These are phyloP conservation scores for Sebastolobus altivelis DNA, from an alignment of 2,797 vertebrate species.

Conservation along the genomic window DNA sequence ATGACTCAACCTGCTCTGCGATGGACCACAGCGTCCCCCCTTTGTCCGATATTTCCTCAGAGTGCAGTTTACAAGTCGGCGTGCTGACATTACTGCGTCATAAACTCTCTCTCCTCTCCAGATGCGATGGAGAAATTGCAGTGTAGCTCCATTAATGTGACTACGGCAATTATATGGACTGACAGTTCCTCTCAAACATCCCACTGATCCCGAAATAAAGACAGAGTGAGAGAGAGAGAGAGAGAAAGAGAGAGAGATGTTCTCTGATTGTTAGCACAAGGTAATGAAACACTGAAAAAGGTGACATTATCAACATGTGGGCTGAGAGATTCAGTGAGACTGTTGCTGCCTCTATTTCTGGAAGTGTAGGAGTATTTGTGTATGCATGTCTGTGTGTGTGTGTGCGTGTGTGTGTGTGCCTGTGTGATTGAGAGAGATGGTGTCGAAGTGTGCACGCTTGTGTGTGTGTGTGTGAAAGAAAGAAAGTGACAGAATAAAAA, in stretches of 20 bases:
- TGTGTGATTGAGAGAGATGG: constrained; percentile 44
- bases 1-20: neutral
- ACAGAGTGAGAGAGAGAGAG: constrained; percentile 20
- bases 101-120: constrained; percentile 57
- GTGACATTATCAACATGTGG: constrained; percentile 84
- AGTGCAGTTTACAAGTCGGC: constrained; percentile 52
- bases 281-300: constrained; percentile 82
- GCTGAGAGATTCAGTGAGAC: constrained; percentile 70
- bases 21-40: constrained; percentile 15
- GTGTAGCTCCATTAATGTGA: constrained; percentile 48
- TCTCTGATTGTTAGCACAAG: constrained; percentile 73
- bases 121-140: constrained; percentile 53
- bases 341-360: constrained; percentile 79
- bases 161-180: constrained; percentile 63
- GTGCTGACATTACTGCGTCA: constrained; percentile 58
- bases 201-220: constrained; percentile 71
- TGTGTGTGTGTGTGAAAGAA: constrained; percentile 25
- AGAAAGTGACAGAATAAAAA: constrained; percentile 44
- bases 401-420: constrained; percentile 10
- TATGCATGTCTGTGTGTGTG: constrained; percentile 42
- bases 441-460: constrained; percentile 33
- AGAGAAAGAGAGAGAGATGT: constrained; percentile 37
- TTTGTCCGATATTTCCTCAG: constrained; percentile 37
- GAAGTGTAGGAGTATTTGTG: constrained; percentile 76
- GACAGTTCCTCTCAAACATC: constrained; percentile 62